Base-by-base conservation (phyloP, 2,113 vertebrate genomes). In the Spilogale gracilis region DNA sequence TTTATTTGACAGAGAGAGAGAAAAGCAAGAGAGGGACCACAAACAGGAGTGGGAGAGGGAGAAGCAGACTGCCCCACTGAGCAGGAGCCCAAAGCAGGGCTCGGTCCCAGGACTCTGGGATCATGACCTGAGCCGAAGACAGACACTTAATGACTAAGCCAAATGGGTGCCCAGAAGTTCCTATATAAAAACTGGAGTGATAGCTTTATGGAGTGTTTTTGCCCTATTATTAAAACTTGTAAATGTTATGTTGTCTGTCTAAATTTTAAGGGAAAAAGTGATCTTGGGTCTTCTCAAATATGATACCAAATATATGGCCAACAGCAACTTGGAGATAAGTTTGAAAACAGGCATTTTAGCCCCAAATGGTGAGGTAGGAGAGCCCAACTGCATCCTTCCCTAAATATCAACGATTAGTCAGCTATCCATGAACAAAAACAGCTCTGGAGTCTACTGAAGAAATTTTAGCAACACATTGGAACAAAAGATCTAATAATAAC, bases 281-380 rank as follows among this genome's bases (percentile, higher is more conserved):
- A 86, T 30, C 58, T 81, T 18, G 2, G 63, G 8, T 76, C 32
- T 92, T 76, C 21, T 82, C 76, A 69, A 86, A 71, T 74, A 82
- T 38, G 17, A 50, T 85, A 94, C 61, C n/a, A 93, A 52, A 93
- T 92, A 89, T 85, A 86, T 92, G 71, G 20, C n/a, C 25, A 63
- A 38, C 14, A 61, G 50, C 63, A 92, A 61, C 58, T 81, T 85
- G 30, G 16, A 45, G 45, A 85, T 63, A 86, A 76, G 12, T 93
- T 65, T 87, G 73, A 88, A 94, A 92, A 54, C 69, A 85, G 69
- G 5, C 16, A 61, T 78, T 86, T 7, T 38, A 16, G 63, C 30
- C 30, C 30, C 27, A 92, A 61, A 50, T 27, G 80, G 21, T 73
- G 65, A 93, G 32, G 48, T 20, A 54, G 23, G 89, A 65, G 32